These are phyloP conservation scores for Ormyrus rosae DNA, from an alignment of 2,888 invertebrate genomes.

Conservation along the genomic window DNA sequence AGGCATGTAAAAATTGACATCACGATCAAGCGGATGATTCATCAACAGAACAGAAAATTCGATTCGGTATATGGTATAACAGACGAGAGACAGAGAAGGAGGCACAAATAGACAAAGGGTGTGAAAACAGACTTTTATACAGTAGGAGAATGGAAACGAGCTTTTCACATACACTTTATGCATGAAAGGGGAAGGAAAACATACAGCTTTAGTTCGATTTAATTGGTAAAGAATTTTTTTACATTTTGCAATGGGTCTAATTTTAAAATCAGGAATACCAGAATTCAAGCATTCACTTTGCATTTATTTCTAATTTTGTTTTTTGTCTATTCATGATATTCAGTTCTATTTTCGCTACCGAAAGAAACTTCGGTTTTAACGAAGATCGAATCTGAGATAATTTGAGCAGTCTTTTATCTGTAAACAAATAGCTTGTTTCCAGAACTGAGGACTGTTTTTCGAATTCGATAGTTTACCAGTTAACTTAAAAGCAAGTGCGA, in stretches of 20 bases:
- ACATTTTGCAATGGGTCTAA: not conserved
- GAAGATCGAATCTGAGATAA: too few species aligned
- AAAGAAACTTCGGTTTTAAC: too few species aligned
- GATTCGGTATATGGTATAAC: slow-evolving; percentile 33
- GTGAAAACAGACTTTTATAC: slow-evolving; percentile 22
- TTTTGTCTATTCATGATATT: too few species aligned
- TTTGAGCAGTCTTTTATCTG: too few species aligned
- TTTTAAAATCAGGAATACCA: not conserved
- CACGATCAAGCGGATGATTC: slow-evolving; percentile 45
- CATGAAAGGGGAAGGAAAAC: slow-evolving; percentile 27
- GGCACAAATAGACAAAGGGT: slow-evolving; percentile 42
- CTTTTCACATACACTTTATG: slow-evolving; percentile 27
- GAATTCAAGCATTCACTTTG: too few species aligned
- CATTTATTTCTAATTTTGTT: too few species aligned
- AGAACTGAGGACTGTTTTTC: not conserved
- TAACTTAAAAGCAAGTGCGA: slow-evolving; percentile 35
- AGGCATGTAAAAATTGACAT: slow-evolving; percentile 43
- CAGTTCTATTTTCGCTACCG: too few species aligned
- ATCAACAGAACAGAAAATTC: slow-evolving; percentile 39
- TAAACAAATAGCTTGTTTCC: too few species aligned
- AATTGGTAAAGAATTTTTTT: slow-evolving; percentile 19
- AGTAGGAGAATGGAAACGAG: slow-evolving; percentile 41
- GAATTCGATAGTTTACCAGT: slow-evolving; percentile 3
- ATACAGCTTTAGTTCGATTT: slow-evolving; percentile 32
- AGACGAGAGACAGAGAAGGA: slow-evolving; percentile 39